phyloP scores from a whole-genome alignment of 2,797 vertebrate genomes.

The Atherinosoma microstoma region DNA sequence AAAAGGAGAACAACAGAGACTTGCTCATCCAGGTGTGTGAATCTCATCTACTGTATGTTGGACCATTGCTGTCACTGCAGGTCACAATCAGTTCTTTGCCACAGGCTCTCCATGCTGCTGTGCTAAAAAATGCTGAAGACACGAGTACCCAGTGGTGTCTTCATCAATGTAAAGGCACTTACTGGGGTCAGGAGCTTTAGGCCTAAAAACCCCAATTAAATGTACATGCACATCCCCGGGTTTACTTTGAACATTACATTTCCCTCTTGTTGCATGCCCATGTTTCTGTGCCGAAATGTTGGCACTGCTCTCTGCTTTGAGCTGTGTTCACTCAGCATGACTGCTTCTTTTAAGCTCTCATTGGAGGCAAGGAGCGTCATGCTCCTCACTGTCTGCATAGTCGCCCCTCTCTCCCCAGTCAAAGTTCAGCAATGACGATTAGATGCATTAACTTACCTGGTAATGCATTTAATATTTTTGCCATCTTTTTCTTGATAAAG shows the following conservation, averaged over 20 bases:
- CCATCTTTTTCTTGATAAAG: too few species aligned
- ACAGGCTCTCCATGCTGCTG: constrained; percentile 25
- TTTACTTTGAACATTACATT: constrained; percentile 34
- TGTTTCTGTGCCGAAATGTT: constrained; percentile 8
- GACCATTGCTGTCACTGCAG: constrained; percentile 42
- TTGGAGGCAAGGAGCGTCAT: constrained; percentile 18
- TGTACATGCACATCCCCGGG: constrained; percentile 23
- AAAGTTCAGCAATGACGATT: constrained; percentile 1
- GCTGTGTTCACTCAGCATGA: constrained; percentile 17
- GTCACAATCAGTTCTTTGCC: constrained; percentile 43
- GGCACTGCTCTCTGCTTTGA: constrained; percentile 3
- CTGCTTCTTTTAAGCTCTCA: constrained; percentile 24
- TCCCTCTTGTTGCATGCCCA: constrained; percentile 2
- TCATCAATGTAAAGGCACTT: constrained; percentile 39
- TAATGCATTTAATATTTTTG: too few species aligned
- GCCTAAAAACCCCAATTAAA: constrained; percentile 61
- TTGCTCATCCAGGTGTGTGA: constrained; percentile 23
- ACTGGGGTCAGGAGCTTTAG: constrained; percentile 42
- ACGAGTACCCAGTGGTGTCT: constrained; percentile 42
- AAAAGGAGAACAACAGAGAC: constrained; percentile 13
- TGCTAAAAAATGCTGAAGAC: constrained; percentile 17
- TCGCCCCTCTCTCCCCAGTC: background rate
- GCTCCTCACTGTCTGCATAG: constrained; percentile 10
- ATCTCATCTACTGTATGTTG: constrained; percentile 27
- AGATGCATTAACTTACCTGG: too few species aligned